phyloP scores from a whole-genome alignment of 2,888 invertebrate species.

The Xanthostigma xanthostigma region DNA sequence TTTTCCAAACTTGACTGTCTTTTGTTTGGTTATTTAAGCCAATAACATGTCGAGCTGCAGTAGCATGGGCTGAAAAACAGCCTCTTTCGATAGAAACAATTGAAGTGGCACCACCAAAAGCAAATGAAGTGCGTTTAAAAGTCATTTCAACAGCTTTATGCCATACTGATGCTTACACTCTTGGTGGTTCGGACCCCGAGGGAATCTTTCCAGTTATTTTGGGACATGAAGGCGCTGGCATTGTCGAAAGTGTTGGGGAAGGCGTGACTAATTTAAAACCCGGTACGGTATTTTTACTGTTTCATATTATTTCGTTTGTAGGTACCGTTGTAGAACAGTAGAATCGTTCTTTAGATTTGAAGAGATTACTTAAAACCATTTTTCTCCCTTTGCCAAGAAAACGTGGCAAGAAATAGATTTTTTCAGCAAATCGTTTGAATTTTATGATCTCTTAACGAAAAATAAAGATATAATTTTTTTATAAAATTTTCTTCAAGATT shows the following conservation, averaged over 20 bases:
- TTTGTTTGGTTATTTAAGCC: conserved; percentile 16
- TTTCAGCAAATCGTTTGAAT: too few species aligned
- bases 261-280: conserved; percentile 74
- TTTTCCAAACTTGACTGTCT: too few species aligned
- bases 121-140: conserved; percentile 79
- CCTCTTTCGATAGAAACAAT: conserved; percentile 81
- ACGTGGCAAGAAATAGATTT: too few species aligned
- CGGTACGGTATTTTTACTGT: conserved; percentile 31
- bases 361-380: too few species aligned
- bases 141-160: conserved; percentile 71
- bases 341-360: too few species aligned
- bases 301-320: neutral
- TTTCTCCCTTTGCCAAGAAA: too few species aligned
- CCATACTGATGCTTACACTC: conserved; percentile 85
- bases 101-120: conserved; percentile 86
- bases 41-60: conserved; percentile 87
- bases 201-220: conserved; percentile 83
- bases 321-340: neutral
- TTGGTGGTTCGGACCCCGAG: conserved; percentile 79
- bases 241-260: conserved; percentile 93
- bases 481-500: neutral
- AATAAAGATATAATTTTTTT: neutral
- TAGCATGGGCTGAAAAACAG: conserved; percentile 90
- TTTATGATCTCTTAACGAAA: too few species aligned
- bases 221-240: conserved; percentile 92